A percentile compares a stretch with the other conserved stretches of the same genome.
Conservation (phyloP, 2,888 invertebrate species). For the Cataglyphis altisquamis region DNA sequence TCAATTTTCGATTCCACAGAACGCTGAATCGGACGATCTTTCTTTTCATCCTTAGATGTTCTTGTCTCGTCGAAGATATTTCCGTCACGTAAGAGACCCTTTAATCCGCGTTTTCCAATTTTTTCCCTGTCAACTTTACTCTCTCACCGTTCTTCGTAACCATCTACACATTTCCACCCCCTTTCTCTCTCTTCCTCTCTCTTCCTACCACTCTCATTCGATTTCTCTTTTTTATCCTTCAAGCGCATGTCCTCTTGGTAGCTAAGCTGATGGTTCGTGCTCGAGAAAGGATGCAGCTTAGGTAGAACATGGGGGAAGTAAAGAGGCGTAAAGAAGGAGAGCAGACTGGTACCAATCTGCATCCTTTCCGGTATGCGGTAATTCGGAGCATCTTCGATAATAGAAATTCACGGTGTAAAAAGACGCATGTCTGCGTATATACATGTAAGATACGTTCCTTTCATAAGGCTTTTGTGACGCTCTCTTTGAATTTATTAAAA, state of each 20-base stretch:
- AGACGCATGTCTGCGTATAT: slow-evolving; percentile 48
- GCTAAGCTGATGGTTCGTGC: slow-evolving; percentile 50
- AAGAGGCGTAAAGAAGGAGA: slow-evolving; percentile 39
- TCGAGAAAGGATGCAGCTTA: slow-evolving; percentile 43
- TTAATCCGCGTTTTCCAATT: slow-evolving; percentile 78
- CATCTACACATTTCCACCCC: slow-evolving; percentile 52
- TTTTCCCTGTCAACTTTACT: slow-evolving; percentile 75
- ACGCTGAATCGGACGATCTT: slow-evolving; percentile 27
- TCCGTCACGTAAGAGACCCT: slow-evolving; percentile 67
- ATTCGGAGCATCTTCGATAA: slow-evolving; percentile 74
- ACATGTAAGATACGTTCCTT: slow-evolving; percentile 33
- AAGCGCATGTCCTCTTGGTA: slow-evolving; percentile 47
- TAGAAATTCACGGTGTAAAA: slow-evolving; percentile 72
- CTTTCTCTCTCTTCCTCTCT: slow-evolving; percentile 17
- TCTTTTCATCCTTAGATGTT: slow-evolving; percentile 35
- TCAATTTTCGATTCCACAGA: slow-evolving; percentile 6
- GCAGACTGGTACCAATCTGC: slow-evolving; percentile 71
- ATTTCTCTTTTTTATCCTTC: slow-evolving; percentile 45
- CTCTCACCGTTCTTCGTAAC: slow-evolving; percentile 40
- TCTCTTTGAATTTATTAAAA: background rate
- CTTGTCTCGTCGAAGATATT: slow-evolving; percentile 37
- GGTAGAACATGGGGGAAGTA: slow-evolving; percentile 29
- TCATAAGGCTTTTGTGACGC: slow-evolving; percentile 52
- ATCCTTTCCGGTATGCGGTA: slow-evolving; percentile 74
- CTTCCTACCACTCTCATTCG: slow-evolving; percentile 8